Percentiles rank a stretch among this genome's conserved stretches.
Conservation (phyloP, 2,113 vertebrate genomes). For the Verasper variegatus region DNA sequence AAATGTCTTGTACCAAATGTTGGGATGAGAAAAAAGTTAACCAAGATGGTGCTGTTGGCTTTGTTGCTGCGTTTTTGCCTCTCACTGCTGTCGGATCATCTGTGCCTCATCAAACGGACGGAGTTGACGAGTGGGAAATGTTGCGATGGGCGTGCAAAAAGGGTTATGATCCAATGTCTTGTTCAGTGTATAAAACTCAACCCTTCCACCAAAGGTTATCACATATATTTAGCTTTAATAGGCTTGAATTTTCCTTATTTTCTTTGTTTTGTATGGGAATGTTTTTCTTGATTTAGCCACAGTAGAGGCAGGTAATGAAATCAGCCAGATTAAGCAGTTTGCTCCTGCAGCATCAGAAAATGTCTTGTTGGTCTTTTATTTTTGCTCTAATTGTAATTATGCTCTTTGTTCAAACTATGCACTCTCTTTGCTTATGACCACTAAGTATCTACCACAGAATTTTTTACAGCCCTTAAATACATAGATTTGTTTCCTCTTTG, state of each 20-base stretch:
- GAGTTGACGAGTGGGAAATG: constrained; percentile 44
- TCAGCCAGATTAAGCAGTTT: constrained; percentile 59
- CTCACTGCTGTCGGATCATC: constrained; percentile 52
- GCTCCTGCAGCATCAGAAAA: constrained; percentile 25
- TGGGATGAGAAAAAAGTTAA: constrained; percentile 18
- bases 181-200: constrained; percentile 38
- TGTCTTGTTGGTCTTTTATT: constrained; percentile 48
- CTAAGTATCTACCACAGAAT: constrained; percentile 89
- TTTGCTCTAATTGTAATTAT: constrained; percentile 74
- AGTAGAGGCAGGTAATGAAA: constrained; percentile 43
- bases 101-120: constrained; percentile 47
- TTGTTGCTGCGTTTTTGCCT: constrained; percentile 52
- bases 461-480: constrained; percentile 84
- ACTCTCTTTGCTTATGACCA: constrained; percentile 87
- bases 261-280: constrained; percentile 33
- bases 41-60: constrained; percentile 44
- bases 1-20: constrained; percentile 42
- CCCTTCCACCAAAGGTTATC: constrained; percentile 66
- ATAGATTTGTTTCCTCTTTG: constrained; percentile 72
- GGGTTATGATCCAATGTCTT: constrained; percentile 28
- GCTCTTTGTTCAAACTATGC: constrained; percentile 81
- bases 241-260: constrained; percentile 15
- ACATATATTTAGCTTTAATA: constrained; percentile 55
- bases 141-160: constrained; percentile 39
- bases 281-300: constrained; percentile 31